Evolutionary conservation across 1,140 invertebrate species (phyloP), one percentile per base, ranked within the genome.

Genomic region (Platorchestia sp.): DNA sequence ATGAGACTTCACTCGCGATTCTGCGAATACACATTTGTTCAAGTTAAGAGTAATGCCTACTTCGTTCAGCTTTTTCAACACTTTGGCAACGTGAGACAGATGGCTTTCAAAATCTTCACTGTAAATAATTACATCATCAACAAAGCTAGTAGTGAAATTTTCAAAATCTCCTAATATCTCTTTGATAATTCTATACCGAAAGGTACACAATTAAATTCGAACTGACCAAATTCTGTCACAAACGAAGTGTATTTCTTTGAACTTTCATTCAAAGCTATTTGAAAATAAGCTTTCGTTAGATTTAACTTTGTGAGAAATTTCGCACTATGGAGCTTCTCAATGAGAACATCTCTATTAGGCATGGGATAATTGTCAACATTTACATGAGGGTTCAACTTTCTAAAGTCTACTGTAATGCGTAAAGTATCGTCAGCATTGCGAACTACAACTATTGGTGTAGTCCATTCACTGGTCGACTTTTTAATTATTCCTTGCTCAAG

Each of bases 181-280:
- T 47, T 47, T 93, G 19, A 47, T 0, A 45, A 93, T 47, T 93
- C 91, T 14, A 47, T 45, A n/a, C 91, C 44, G 45, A 93, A 93
- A n/a, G 91, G 91, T 7, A 47, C 43, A 45, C n/a, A n/a, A 44
- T 45, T 14, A 36, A 91, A 91, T 91, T 91, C 19, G 42, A 43
- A 91, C 7, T 91, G 42, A 7, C 44, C 89, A 44, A 47, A 93
- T 45, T 93, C 91, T 7, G 91, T 93, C 0, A 93, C 45, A 44
- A 93, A 93, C 10, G 91, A 93, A 45, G 91, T 93, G 40, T 16
- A 93, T 47, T 93, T 93, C 40, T 45, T 45, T 27, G 44, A 93
- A 93, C 19, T 47, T 14, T 47, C 91, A 0, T 19, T 45, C 43
- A 45, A 45, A 93, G 43, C 10, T 19, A 89, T 89, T 44, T 89